Conservation (phyloP, 1,140 invertebrate species). For the Ridgeia piscesae region DNA sequence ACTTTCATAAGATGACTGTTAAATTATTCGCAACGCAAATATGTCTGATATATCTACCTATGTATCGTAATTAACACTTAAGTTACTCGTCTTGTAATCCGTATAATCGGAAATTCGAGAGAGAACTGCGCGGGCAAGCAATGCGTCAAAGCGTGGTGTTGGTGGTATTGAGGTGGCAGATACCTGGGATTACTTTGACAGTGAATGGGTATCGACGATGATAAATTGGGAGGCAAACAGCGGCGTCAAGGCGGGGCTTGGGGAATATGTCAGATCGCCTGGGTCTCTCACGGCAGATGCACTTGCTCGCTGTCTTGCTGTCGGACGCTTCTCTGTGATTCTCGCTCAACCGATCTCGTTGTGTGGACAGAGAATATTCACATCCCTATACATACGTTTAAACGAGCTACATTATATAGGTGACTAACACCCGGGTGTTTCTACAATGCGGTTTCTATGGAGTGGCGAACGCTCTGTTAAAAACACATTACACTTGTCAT, state of each 20-base stretch:
- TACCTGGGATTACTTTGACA: background rate
- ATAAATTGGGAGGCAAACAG: background rate
- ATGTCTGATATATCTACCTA: background rate
- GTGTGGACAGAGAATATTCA: background rate
- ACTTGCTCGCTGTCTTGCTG: background rate
- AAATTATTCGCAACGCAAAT: background rate
- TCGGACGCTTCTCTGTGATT: background rate
- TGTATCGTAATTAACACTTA: no score
- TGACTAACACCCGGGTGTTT: background rate
- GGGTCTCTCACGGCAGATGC: background rate
- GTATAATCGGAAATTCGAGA: no score
- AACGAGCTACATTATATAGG: background rate
- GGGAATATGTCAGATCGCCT: background rate
- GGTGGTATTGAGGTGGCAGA: background rate
- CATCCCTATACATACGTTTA: background rate
- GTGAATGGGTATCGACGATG: background rate
- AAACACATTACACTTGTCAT: conserved; percentile 1
- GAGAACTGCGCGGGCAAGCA: background rate
- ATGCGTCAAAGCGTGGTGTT: background rate
- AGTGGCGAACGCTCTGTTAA: background rate
- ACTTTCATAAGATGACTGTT: background rate
- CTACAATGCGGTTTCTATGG: background rate
- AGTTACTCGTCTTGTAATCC: no score
- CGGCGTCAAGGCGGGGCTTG: background rate
- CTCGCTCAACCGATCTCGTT: background rate